Percentiles rank a stretch among this genome's conserved stretches.
phyloP scores from a whole-genome alignment of 2,113 vertebrate genomes.

The Tragelaphus imberbis region DNA sequence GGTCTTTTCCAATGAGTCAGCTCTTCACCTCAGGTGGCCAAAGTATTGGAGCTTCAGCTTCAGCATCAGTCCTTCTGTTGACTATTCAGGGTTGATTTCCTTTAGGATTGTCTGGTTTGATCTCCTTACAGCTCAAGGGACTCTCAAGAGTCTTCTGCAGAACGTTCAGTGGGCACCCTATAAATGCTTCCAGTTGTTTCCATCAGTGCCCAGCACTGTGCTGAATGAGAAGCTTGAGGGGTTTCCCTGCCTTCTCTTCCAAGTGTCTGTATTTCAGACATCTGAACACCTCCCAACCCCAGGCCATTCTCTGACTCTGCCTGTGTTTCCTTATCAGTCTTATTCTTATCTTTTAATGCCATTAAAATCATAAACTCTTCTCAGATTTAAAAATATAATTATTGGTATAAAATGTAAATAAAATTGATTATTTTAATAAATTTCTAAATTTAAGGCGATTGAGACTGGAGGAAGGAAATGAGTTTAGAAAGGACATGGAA shows the following conservation, averaged over 20 bases:
- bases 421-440: not conserved
- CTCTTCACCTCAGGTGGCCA: not conserved
- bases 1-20: not conserved
- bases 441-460: not conserved
- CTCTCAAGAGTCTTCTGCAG: not conserved
- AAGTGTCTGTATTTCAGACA: not conserved
- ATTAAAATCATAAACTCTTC: not conserved
- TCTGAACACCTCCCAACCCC: not conserved
- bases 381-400: not conserved
- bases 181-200: not conserved
- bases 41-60: not conserved
- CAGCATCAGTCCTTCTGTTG: not conserved
- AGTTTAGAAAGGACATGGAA: not conserved
- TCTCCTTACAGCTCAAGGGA: not conserved
- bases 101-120: not conserved
- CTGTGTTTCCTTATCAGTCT: not conserved
- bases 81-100: not conserved
- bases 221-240: fast-evolving
- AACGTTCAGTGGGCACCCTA: not conserved
- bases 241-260: not conserved
- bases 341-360: not conserved
- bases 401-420: not conserved
- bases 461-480: not conserved
- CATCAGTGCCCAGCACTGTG: not conserved
- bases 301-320: not conserved